A percentile compares a stretch with the other conserved stretches of the same genome.
Conservation (phyloP, 2,888 invertebrate genomes). For the Drosophila lacicola region DNA sequence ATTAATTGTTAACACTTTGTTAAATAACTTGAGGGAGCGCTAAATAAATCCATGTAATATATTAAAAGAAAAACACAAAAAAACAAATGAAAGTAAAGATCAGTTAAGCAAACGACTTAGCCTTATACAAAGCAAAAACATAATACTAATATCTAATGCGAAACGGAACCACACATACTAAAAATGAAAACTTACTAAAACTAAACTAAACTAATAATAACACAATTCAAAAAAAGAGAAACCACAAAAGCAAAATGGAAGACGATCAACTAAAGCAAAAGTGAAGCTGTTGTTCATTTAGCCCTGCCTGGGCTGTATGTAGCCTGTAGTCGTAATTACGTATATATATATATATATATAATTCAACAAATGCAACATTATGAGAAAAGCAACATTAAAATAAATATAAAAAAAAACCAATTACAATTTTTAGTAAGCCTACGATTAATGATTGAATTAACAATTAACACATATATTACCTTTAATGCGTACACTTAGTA, state of each 20-base stretch:
- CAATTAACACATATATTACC: slow-evolving; percentile 63
- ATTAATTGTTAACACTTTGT: slow-evolving; percentile 53
- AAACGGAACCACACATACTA: slow-evolving; percentile 44
- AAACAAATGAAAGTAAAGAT: slow-evolving; percentile 9
- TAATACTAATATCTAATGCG: slow-evolving; percentile 13
- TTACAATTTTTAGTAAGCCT: slow-evolving; percentile 56
- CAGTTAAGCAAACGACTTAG: slow-evolving; percentile 49
- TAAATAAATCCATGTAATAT: slow-evolving; percentile 40
- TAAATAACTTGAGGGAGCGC: slow-evolving; percentile 28
- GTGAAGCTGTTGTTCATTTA: slow-evolving; percentile 36
- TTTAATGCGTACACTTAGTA: slow-evolving; percentile 72
- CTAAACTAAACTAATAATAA: slow-evolving; percentile 20
- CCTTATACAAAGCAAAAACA: slow-evolving; percentile 40
- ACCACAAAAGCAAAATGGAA: slow-evolving; percentile 1
- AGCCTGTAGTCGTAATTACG: slow-evolving; percentile 35
- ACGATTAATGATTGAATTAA: slow-evolving; percentile 55
- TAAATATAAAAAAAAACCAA: slow-evolving; percentile 9
- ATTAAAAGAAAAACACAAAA: slow-evolving; percentile 9
- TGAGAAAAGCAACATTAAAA: slow-evolving; percentile 7
- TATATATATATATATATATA: not conserved
- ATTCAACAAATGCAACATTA: slow-evolving; percentile 6
- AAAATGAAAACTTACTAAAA: slow-evolving; percentile 31
- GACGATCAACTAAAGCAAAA: not conserved
- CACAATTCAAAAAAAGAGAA: not conserved
- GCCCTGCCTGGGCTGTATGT: slow-evolving; percentile 25